A percentile compares a stretch with the other conserved stretches of the same genome.
phyloP scores from a whole-genome alignment of 2,888 invertebrate species.

The Melanotus villosus region DNA sequence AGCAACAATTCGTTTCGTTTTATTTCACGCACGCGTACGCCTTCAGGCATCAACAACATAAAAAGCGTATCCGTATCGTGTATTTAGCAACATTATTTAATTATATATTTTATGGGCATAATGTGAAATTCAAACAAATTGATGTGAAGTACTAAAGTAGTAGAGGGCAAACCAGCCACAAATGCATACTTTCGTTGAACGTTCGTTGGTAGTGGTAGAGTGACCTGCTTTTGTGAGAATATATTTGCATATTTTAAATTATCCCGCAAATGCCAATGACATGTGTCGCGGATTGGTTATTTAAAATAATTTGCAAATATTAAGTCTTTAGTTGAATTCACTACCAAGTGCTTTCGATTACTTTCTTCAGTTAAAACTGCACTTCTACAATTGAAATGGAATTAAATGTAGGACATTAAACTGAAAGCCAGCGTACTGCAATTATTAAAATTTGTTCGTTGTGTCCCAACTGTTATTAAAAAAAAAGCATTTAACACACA shows the following conservation, averaged over 20 bases:
- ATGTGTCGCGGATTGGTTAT: not conserved
- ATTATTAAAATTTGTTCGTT: slow-evolving; percentile 3
- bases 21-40: slow-evolving; percentile 30
- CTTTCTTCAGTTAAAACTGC: too few relatives aligned
- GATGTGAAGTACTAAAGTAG: not conserved
- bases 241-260: slow-evolving; percentile 36
- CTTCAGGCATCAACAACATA: slow-evolving; percentile 6
- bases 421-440: too few relatives aligned
- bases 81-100: slow-evolving; percentile 29
- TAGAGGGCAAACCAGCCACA: slow-evolving; percentile 6
- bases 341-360: too few relatives aligned
- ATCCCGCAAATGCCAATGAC: slow-evolving; percentile 34
- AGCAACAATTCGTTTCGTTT: too few relatives aligned
- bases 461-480: slow-evolving; percentile 19
- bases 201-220: slow-evolving; percentile 14
- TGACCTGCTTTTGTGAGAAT: slow-evolving; percentile 36
- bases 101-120: slow-evolving; percentile 17
- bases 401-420: too few relatives aligned
- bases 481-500: slow-evolving; percentile 6
- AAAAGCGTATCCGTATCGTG: slow-evolving; percentile 28
- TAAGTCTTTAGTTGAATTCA: too few relatives aligned
- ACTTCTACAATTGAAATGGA: too few relatives aligned
- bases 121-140: slow-evolving; percentile 33
- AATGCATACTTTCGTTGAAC: slow-evolving; percentile 30
- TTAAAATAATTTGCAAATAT: not conserved